phyloP scores from a whole-genome alignment of 2,113 vertebrate genomes.

The Neogobius melanostomus region DNA sequence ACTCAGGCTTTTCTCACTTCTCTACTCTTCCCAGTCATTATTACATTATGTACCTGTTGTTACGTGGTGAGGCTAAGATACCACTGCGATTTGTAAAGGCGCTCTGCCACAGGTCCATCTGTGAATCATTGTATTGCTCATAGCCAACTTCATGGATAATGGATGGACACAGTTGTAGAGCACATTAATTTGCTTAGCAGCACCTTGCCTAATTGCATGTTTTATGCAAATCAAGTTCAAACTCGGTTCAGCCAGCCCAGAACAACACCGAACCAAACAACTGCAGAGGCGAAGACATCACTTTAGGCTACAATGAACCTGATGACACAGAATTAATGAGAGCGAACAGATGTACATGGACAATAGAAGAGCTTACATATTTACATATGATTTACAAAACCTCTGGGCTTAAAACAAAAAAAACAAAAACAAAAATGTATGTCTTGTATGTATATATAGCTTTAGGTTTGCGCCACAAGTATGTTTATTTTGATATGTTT shows the following conservation, averaged over 20 bases:
- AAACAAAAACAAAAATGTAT: no score
- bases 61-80: not conserved
- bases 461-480: no score
- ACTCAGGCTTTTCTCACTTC: not conserved
- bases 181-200: conserved; percentile 13
- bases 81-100: conserved; percentile 8
- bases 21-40: conserved; percentile 12
- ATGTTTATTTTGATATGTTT: no score
- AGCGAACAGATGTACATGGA: not conserved
- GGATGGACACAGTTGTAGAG: not conserved
- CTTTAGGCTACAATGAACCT: not conserved
- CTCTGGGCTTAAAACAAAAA: no score
- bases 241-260: conserved; percentile 17
- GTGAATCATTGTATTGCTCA: not conserved
- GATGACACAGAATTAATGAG: not conserved
- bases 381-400: not conserved
- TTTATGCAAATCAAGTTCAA: conserved; percentile 37
- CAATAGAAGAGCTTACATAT: not conserved
- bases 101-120: not conserved
- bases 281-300: conserved; percentile 3
- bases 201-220: conserved; percentile 30
- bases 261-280: not conserved
- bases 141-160: not conserved
- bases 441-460: no score
- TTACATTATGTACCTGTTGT: conserved; percentile 18